Evolutionary conservation across 1,140 invertebrate species (phyloP).

Genomic region (Zaprionus kolodkinae): DNA sequence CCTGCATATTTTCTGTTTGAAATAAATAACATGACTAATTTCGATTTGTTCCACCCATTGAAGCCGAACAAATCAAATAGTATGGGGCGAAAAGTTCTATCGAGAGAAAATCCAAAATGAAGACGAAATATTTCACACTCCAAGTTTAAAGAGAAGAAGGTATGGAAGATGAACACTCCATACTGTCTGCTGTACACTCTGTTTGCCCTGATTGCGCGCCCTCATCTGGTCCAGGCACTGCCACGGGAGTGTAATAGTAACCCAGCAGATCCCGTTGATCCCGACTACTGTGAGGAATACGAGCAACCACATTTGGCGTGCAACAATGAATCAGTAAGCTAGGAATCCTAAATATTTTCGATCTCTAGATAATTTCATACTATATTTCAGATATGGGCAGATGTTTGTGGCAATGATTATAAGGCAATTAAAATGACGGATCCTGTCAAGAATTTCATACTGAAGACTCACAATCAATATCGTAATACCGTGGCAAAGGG

Average conservation of each 20-base stretch:
- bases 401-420: not conserved
- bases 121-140: not conserved
- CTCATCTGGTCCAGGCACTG: not conserved
- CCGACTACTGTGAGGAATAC: conserved; percentile 1
- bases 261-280: not conserved
- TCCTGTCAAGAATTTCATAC: not conserved
- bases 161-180: not conserved
- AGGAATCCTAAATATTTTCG: too few species aligned
- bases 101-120: not conserved
- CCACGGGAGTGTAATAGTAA: not conserved
- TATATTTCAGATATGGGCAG: not conserved
- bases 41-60: not conserved
- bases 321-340: conserved; percentile 6
- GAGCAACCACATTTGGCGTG: conserved; percentile 24
- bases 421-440: not conserved
- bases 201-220: not conserved
- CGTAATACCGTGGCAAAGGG: conserved; percentile 41
- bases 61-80: not conserved
- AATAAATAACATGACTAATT: too few species aligned
- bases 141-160: not conserved
- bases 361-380: too few species aligned
- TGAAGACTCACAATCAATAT: conserved; percentile 28
- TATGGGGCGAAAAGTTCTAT: not conserved
- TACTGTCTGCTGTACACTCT: not conserved
- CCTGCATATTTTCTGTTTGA: too few species aligned